Percentiles rank a stretch among this genome's conserved stretches.
These are phyloP conservation scores for Protomyctophum bolini DNA, from an alignment of 2,113 vertebrate species.

Conservation along the genomic window DNA sequence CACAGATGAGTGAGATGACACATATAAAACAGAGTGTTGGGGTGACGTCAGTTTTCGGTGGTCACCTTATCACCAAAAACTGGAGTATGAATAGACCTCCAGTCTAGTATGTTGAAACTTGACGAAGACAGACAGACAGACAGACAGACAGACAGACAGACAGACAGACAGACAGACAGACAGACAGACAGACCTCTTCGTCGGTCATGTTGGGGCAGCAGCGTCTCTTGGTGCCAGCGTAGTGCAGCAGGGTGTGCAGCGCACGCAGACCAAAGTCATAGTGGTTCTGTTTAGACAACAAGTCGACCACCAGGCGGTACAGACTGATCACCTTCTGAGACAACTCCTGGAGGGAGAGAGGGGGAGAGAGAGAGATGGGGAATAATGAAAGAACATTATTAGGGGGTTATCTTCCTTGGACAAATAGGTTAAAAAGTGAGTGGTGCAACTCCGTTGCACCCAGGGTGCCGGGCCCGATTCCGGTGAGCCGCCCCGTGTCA, in stretches of 20 bases:
- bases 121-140: too few species aligned
- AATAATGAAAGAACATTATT: constrained; percentile 23
- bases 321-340: constrained; percentile 90
- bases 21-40: too few species aligned
- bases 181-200: constrained; percentile 79
- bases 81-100: too few species aligned
- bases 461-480: too few species aligned
- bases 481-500: too few species aligned
- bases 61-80: too few species aligned
- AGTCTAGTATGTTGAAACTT: too few species aligned
- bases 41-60: too few species aligned
- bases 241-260: constrained; percentile 87
- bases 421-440: constrained; percentile 44
- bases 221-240: constrained; percentile 81
- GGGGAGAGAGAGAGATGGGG: neutral
- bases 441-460: too few species aligned
- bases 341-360: constrained; percentile 70
- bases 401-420: constrained; percentile 53
- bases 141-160: neutral
- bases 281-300: constrained; percentile 89
- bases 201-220: constrained; percentile 72
- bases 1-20: too few species aligned
- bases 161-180: constrained; percentile 1
- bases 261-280: constrained; percentile 91
- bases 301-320: constrained; percentile 87